Conservation (phyloP, 1,140 invertebrate species). For the Drosophila burlai region DNA sequence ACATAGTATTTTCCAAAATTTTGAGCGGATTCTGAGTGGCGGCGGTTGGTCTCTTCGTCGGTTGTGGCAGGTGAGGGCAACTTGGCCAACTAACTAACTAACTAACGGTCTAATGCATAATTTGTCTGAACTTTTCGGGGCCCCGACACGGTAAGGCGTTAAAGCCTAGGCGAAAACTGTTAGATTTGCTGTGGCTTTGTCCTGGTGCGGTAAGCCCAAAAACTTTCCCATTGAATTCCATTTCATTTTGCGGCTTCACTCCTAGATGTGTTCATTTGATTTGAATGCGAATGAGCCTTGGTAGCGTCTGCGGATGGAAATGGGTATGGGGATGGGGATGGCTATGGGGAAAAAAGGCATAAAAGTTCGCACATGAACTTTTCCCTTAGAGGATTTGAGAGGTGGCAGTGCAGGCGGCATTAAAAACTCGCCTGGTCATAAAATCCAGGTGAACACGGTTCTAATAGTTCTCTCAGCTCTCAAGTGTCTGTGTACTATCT, state of each 20-base stretch:
- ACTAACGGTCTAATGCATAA: conserved; percentile 80
- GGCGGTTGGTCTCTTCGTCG: neutral
- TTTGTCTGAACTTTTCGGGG: conserved; percentile 75
- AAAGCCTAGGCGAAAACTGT: conserved; percentile 40
- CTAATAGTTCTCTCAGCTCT: conserved; percentile 50
- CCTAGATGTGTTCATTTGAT: conserved; percentile 77
- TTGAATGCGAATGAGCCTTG: conserved; percentile 72
- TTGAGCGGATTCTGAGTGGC: conserved; percentile 20
- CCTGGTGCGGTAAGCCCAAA: conserved; percentile 57
- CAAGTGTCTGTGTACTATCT: conserved; percentile 39
- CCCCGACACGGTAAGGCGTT: conserved; percentile 52
- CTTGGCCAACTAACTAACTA: conserved; percentile 62
- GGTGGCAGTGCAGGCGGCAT: conserved; percentile 31
- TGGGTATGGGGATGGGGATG: neutral
- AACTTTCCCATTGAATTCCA: conserved; percentile 79
- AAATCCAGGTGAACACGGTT: conserved; percentile 60
- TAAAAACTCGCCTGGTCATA: conserved; percentile 66
- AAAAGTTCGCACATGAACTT: conserved; percentile 80
- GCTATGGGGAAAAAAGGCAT: conserved; percentile 57
- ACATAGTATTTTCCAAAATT: conserved; percentile 48
- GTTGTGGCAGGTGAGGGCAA: conserved; percentile 30
- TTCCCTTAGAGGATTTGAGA: conserved; percentile 9
- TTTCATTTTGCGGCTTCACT: conserved; percentile 71
- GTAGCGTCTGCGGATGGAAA: conserved; percentile 10
- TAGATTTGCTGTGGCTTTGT: conserved; percentile 63